Base-by-base conservation (phyloP, 2,797 vertebrate species). In the Mycteria americana region DNA sequence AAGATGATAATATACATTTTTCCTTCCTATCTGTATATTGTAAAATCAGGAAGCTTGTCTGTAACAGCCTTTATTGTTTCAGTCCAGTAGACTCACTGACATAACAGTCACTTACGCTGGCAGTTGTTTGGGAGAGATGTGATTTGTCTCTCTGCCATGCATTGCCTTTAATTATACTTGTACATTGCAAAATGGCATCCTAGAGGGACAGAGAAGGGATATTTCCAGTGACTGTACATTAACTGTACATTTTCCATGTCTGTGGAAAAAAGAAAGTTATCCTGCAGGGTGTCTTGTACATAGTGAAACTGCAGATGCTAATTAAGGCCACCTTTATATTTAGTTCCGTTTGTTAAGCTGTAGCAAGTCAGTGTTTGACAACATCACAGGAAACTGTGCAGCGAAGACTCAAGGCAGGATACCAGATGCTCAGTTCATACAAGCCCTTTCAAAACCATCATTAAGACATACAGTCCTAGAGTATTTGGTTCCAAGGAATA, bases 181-280 rank as follows among this genome's bases (percentile, higher is more conserved):
- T 69, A 80, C 83, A 41, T 65, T 63, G 95, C 94, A 97, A 96
- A 97, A 97, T 96, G 93, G 83, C 90, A 97, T 96, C 93, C 89
- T 88, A 30, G 74, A 86, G 93, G 65, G 93, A 79, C 51, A 25
- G 59, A 16, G 60, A n/a, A 46, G 68, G 25, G 68, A 15, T 57
- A 30, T 80, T 67, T 56, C 8, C 15, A 74, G 65, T 14, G 78
- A 28, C 56, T 73, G 31, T 57, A 48, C 41, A 28, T 85, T 68
- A 74, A 43, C 31, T 74, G 68, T 25, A 5, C 51, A 7, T 88
- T 85, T 74, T 53, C 51, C 35, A 18, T 27, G 37, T n/a, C 46
- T 50, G 3, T 50, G 37, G 69, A 48, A 45, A 41, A 30, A 63
- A 67, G 10, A 82, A 97, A 95, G 85, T 95, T 96, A n/a, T 67